These are phyloP conservation scores for Meteorus cinctellus DNA, from an alignment of 2,888 invertebrate genomes.

Conservation along the genomic window DNA sequence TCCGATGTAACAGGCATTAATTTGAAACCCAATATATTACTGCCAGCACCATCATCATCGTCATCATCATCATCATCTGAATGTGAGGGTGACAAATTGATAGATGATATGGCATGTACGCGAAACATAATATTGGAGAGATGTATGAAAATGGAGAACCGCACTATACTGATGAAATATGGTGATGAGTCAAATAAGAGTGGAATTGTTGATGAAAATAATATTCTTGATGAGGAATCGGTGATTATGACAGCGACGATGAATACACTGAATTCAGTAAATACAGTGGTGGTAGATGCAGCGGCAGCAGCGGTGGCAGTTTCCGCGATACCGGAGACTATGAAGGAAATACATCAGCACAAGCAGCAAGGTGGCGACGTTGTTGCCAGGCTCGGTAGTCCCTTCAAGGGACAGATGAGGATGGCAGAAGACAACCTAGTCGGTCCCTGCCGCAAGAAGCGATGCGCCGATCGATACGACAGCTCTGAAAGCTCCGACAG, in stretches of 20 bases:
- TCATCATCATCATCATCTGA: neutral
- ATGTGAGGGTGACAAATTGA: conserved; percentile 3
- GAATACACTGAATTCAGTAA: conserved; percentile 64
- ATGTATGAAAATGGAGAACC: conserved; percentile 23
- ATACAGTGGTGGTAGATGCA: conserved; percentile 48
- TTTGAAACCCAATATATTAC: neutral
- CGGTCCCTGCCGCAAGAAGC: conserved; percentile 82
- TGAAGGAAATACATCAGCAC: conserved; percentile 59
- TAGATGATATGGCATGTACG: conserved; percentile 21
- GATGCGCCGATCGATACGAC: conserved; percentile 93
- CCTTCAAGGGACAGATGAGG: conserved; percentile 68
- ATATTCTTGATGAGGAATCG: conserved; percentile 21
- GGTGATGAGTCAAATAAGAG: conserved; percentile 18
- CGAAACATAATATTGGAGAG: conserved; percentile 29
- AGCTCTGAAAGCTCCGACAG: conserved; percentile 96
- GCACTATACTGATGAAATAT: conserved; percentile 33
- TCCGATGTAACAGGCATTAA: neutral
- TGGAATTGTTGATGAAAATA: conserved; percentile 22
- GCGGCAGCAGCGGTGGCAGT: conserved; percentile 41
- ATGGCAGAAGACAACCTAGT: conserved; percentile 66
- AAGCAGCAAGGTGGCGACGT: conserved; percentile 50
- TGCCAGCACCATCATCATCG: neutral
- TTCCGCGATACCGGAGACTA: conserved; percentile 43
- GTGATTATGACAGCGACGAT: conserved; percentile 74
- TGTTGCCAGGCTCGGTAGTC: conserved; percentile 60